Evolutionary conservation across 2,888 invertebrate species (phyloP).

Genomic region (Apantesis nais): DNA sequence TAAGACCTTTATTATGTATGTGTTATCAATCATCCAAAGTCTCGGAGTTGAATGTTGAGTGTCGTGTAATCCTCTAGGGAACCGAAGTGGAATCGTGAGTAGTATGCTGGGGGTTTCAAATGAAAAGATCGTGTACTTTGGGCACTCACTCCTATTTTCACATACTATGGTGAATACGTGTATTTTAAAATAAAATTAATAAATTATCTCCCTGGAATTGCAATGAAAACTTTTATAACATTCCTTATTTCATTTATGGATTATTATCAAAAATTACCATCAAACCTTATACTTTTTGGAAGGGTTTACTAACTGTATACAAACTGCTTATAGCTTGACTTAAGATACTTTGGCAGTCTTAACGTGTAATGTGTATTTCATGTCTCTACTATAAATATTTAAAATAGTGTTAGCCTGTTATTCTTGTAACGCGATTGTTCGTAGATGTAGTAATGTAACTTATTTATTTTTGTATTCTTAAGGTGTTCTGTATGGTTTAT

Average conservation of each 20-base stretch:
- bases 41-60: too few relatives aligned
- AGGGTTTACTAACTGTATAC: background rate
- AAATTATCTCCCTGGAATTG: background rate
- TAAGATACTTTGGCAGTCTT: background rate
- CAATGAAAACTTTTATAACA: background rate
- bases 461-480: constrained; percentile 24
- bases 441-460: constrained; percentile 8
- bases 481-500: constrained; percentile 22
- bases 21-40: too few relatives aligned
- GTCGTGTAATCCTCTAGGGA: too few relatives aligned
- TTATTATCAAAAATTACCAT: background rate
- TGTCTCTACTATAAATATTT: background rate
- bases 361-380: background rate
- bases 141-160: too few relatives aligned
- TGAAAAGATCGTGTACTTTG: too few relatives aligned
- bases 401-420: background rate
- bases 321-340: background rate
- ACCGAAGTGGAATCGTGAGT: too few relatives aligned
- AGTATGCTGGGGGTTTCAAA: too few relatives aligned
- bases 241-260: background rate
- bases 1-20: too few relatives aligned
- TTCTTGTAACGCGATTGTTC: constrained; percentile 1
- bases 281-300: background rate
- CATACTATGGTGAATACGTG: too few relatives aligned
- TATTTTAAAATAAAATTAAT: too few relatives aligned